A percentile compares a stretch with the other conserved stretches of the same genome.
Evolutionary conservation across 2,113 vertebrate genomes (phyloP).

Genomic region (Indicator maculatus): DNA sequence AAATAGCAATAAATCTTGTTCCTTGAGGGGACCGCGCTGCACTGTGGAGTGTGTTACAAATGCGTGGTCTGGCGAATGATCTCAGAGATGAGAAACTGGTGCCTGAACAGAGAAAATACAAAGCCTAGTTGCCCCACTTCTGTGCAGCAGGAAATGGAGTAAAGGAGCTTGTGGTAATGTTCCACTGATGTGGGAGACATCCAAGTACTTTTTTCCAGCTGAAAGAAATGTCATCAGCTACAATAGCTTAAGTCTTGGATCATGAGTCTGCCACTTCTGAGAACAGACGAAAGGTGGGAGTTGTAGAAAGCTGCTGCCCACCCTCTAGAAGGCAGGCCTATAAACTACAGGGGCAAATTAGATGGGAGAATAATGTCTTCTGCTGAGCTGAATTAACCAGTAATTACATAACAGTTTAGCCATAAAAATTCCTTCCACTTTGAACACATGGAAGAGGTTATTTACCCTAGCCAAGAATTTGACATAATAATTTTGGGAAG

Average conservation of each 20-base stretch:
- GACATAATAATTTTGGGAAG: conserved; percentile 9
- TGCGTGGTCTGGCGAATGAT: neutral
- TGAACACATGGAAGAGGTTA: neutral
- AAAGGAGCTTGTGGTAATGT: neutral
- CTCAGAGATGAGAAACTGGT: neutral
- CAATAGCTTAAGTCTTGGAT: neutral
- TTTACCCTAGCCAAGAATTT: neutral
- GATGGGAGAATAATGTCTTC: neutral
- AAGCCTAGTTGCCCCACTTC: neutral
- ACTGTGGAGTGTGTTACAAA: fast-evolving
- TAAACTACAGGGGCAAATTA: neutral
- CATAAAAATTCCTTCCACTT: neutral
- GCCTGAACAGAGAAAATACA: neutral
- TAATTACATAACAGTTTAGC: neutral
- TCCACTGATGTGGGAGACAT: neutral
- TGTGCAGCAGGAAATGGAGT: neutral
- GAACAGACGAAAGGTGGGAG: neutral
- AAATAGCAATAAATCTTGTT: neutral
- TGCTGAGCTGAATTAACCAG: neutral
- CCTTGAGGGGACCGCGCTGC: neutral
- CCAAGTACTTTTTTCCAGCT: neutral
- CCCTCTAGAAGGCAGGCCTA: neutral
- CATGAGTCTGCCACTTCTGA: neutral
- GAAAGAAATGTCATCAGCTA: neutral
- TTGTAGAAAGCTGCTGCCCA: neutral